phyloP scores from a whole-genome alignment of 1,140 invertebrate species.

The Drosophila ironensis region DNA sequence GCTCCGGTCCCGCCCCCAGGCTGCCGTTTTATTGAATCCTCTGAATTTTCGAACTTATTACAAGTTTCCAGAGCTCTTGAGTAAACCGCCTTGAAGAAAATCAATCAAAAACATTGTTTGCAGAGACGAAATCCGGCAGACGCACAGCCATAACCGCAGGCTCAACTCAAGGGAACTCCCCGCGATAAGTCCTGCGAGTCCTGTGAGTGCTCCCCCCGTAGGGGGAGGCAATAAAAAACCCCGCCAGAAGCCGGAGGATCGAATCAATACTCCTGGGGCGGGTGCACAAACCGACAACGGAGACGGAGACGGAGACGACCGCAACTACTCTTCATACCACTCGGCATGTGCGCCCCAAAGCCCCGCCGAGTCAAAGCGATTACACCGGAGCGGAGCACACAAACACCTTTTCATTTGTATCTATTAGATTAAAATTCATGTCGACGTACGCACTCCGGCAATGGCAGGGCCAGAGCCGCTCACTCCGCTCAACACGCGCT shows the following conservation, averaged over 20 bases:
- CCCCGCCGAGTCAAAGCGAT: constrained; percentile 53
- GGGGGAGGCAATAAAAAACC: constrained; percentile 26
- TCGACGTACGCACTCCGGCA: constrained; percentile 56
- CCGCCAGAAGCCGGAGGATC: constrained; percentile 4
- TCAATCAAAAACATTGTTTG: constrained; percentile 69
- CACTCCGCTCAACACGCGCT: constrained; percentile 48
- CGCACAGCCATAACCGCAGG: constrained; percentile 28
- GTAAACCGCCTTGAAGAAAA: constrained; percentile 43
- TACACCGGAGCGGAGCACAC: constrained; percentile 54
- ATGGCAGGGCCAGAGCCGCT: no score
- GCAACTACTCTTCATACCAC: neutral
- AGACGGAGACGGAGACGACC: no score
- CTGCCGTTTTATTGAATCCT: constrained; percentile 7
- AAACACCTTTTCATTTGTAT: constrained; percentile 81
- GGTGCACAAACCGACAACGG: no score
- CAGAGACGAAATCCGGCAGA: constrained; percentile 52
- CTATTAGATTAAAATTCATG: constrained; percentile 82
- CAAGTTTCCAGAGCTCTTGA: constrained; percentile 28
- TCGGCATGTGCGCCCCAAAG: constrained; percentile 3
- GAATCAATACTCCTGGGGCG: constrained; percentile 36
- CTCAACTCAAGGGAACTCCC: constrained; percentile 25
- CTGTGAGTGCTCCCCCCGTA: neutral
- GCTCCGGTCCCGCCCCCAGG: neutral
- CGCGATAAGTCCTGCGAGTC: constrained; percentile 31
- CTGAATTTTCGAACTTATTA: constrained; percentile 24